These are phyloP conservation scores for Malurus cyaneus DNA, from an alignment of 2,113 vertebrate species.

Conservation along the genomic window DNA sequence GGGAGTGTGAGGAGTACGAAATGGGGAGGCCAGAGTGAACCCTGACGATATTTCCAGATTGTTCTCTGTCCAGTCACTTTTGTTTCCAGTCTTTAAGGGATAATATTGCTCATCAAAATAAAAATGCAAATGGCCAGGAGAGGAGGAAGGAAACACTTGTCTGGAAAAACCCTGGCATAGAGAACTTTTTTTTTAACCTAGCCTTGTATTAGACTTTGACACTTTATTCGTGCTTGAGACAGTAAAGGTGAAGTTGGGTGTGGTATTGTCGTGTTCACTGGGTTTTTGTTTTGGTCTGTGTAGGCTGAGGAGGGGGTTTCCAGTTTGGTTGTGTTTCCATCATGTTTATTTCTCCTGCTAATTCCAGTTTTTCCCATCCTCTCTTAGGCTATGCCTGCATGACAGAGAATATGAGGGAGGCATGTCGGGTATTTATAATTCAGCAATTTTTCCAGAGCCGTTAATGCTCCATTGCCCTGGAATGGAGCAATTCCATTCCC, in stretches of 20 bases:
- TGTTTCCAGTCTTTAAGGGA: neutral
- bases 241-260: neutral
- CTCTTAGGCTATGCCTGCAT: neutral
- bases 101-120: neutral
- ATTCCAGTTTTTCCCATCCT: neutral
- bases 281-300: neutral
- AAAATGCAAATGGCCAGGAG: neutral
- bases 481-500: neutral
- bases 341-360: neutral
- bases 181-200: neutral
- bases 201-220: neutral
- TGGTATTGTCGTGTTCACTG: neutral
- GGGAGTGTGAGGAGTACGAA: neutral
- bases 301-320: neutral
- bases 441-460: neutral
- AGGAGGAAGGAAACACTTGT: neutral
- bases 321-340: neutral
- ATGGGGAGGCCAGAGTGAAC: neutral
- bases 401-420: neutral
- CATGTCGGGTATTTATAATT: neutral
- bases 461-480: neutral
- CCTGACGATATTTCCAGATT: fast-evolving
- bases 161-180: neutral
- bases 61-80: neutral
- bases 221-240: neutral